Conservation (phyloP, 1,140 invertebrate species). For the Pissodes strobi region DNA sequence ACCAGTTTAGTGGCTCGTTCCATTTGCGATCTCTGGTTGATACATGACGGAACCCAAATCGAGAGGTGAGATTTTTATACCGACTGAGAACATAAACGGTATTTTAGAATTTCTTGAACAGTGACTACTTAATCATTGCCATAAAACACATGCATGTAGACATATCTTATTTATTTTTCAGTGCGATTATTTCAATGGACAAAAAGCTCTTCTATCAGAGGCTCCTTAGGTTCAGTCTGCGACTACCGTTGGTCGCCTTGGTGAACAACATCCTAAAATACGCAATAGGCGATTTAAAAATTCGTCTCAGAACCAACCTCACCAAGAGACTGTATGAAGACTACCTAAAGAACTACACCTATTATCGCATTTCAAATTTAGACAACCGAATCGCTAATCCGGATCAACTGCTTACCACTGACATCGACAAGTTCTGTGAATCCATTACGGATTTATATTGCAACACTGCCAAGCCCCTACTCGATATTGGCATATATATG, state of each 20-base stretch:
- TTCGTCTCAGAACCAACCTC: conserved; percentile 87
- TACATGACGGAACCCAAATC: conserved; percentile 88
- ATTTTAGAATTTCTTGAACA: too few species aligned
- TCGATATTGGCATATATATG: conserved; percentile 94
- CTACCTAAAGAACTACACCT: conserved; percentile 95
- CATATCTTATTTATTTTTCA: conserved; percentile 59
- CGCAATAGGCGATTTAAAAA: conserved; percentile 90
- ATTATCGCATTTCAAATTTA: conserved; percentile 96
- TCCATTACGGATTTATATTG: conserved; percentile 94
- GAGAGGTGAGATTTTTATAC: conserved; percentile 72
- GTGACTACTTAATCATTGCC: too few species aligned
- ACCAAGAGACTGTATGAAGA: conserved; percentile 85
- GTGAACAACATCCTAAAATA: conserved; percentile 94
- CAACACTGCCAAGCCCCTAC: conserved; percentile 93
- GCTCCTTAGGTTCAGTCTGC: conserved; percentile 75
- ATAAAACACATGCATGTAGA: neutral
- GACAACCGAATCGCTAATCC: conserved; percentile 94
- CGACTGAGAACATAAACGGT: too few species aligned
- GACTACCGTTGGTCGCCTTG: conserved; percentile 83
- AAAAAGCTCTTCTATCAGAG: conserved; percentile 74
- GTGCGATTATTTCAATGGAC: conserved; percentile 91
- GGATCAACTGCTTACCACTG: conserved; percentile 94
- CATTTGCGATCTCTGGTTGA: conserved; percentile 96
- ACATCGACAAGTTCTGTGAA: conserved; percentile 97
- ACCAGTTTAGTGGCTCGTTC: conserved; percentile 82